phyloP scores from a whole-genome alignment of 1,140 invertebrate species.

The Phymastichus coffea region DNA sequence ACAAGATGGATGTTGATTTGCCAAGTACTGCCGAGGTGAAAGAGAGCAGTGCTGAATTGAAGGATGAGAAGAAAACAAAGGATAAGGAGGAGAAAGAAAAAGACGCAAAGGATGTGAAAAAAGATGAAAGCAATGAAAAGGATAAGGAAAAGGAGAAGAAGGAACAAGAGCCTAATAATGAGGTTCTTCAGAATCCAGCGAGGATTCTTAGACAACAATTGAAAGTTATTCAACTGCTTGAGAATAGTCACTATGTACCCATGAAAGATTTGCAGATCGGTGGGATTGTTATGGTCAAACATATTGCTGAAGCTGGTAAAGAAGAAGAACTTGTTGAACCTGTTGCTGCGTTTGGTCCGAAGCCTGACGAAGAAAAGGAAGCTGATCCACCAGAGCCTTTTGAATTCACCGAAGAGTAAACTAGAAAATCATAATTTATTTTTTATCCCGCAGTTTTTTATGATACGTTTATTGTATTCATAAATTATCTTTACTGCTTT shows the following conservation, averaged over 20 bases:
- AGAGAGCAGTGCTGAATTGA: conserved; percentile 39
- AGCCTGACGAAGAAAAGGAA: conserved; percentile 92
- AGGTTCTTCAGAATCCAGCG: conserved; percentile 92
- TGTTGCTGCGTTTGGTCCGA: conserved; percentile 90
- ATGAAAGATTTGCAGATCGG: conserved; percentile 92
- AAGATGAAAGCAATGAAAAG: conserved; percentile 48
- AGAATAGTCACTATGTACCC: conserved; percentile 77
- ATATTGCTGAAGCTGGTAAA: conserved; percentile 67
- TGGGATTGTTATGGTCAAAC: conserved; percentile 93
- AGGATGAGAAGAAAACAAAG: conserved; percentile 49
- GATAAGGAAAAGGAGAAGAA: conserved; percentile 68
- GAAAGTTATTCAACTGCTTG: conserved; percentile 80
- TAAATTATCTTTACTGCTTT: background rate
- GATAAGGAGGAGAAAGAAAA: conserved; percentile 59
- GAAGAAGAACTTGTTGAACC: conserved; percentile 90
- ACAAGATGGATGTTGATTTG: conserved; percentile 71
- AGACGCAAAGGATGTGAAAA: conserved; percentile 44
- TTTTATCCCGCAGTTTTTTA: background rate
- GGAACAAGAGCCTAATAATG: conserved; percentile 85
- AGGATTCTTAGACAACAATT: conserved; percentile 91
- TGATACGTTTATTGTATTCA: background rate
- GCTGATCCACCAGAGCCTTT: conserved; percentile 96
- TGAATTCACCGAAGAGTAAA: conserved; percentile 87
- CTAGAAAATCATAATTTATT: conserved; percentile 25
- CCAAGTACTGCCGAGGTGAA: background rate